These are phyloP conservation scores for Fregetta grallaria DNA, from an alignment of 2,113 vertebrate genomes.

Conservation along the genomic window DNA sequence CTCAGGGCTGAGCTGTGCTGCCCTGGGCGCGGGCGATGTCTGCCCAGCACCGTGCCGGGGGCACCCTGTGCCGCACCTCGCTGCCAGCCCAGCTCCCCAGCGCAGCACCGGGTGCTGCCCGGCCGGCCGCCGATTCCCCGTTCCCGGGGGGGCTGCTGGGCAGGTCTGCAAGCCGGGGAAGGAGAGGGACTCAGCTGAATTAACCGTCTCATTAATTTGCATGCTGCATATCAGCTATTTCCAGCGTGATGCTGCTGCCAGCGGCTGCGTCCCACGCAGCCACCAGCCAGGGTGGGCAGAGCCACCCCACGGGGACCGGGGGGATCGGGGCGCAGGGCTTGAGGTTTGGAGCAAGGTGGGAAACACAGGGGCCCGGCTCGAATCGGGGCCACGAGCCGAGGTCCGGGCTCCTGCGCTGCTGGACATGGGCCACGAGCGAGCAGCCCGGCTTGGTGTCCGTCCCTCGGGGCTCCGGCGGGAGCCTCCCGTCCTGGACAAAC, in stretches of 20 bases:
- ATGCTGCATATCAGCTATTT: neutral
- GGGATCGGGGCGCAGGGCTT: neutral
- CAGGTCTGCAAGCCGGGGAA: neutral
- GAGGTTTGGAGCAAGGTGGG: neutral
- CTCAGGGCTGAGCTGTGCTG: neutral
- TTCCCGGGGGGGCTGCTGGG: neutral
- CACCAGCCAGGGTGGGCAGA: neutral
- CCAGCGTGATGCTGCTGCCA: neutral
- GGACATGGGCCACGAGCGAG: accelerated
- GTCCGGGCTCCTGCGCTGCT: neutral
- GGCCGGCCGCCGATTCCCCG: accelerated
- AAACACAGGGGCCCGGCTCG: accelerated
- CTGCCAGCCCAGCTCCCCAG: neutral
- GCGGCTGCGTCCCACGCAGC: neutral
- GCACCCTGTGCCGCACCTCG: neutral
- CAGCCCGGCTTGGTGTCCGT: accelerated
- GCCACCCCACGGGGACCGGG: accelerated
- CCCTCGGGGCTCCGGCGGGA: accelerated
- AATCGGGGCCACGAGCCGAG: accelerated
- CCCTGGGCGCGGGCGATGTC: no score
- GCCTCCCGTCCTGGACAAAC: neutral
- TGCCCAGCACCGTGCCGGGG: accelerated
- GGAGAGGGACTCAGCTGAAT: neutral
- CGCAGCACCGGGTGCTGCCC: accelerated
- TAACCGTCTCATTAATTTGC: neutral